Base-by-base conservation (phyloP, 2,888 invertebrate species). In the Pocota personata region DNA sequence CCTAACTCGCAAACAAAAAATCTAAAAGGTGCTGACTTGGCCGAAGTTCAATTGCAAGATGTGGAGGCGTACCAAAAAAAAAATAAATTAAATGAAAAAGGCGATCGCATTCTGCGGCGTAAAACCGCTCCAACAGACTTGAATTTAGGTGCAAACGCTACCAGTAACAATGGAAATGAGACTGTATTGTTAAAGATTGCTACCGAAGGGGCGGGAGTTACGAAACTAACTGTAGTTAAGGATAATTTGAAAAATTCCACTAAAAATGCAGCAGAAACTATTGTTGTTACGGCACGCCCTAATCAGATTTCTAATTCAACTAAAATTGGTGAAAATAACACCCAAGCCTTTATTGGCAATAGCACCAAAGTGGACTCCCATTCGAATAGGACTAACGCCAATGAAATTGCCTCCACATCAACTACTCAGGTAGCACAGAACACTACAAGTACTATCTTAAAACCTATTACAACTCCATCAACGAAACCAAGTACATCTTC, bases 181-280 rank as follows among this genome's bases (percentile, higher is more conserved):
- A 66, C 46, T 0, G 1, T 37, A 19, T 5, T 10, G 10, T 2
- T 48, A 0, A 82, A 62, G 32, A 77, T 86, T 55, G 80, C 67
- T 0, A 77, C 76, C 5, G 86, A 86, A 32, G 82, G 80, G 6
- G 80, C 86, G 1, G 82, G 82, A 14, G 82, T 72, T n/a, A 72
- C 72, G 1, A 77, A 60, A 57, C 10, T 82, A 0, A 55, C 30
- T 32, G 8, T 72, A 2, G 27, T 24, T 3, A 71, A 76, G 6
- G 57, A 46, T 21, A 32, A 2, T 4, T 14, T n/a, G 0, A 62
- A 62, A 30, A 75, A 50, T 27, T n/a, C 0, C 24, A 32, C 19
- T 3, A 16, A 19, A 35, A n/a, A 2, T n/a, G 30, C 69, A 46
- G 24, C 32, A 0, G 24, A 48, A 6, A 48, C 37, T 1, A 19